Evolutionary conservation across 2,113 vertebrate species (phyloP).

Genomic region (Eurypyga helias): DNA sequence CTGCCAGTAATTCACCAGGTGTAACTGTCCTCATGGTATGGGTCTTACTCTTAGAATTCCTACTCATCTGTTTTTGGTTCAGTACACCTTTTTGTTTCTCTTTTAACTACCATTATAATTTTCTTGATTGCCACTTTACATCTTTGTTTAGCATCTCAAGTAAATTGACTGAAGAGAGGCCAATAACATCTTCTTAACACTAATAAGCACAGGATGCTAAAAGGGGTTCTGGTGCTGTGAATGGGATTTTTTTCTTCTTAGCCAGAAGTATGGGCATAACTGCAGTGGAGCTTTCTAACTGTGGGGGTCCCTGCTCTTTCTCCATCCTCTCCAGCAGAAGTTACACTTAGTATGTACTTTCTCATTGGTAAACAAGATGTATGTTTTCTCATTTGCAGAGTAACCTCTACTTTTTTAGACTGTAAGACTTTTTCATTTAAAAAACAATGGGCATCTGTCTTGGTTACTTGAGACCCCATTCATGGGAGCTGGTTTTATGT

Average conservation of each 20-base stretch:
- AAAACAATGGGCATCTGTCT: background rate
- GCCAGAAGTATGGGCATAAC: background rate
- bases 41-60: background rate
- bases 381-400: background rate
- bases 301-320: background rate
- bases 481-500: slow-evolving; percentile 13
- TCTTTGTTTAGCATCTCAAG: background rate
- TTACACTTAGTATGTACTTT: background rate
- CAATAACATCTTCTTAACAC: background rate
- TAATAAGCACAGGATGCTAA: background rate
- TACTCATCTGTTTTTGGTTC: background rate
- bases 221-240: background rate
- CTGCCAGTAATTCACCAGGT: background rate
- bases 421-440: background rate
- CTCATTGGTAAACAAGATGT: background rate
- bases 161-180: background rate
- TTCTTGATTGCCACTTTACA: background rate
- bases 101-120: background rate
- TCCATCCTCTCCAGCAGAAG: background rate
- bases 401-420: background rate
- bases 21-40: background rate
- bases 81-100: background rate
- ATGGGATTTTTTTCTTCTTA: background rate
- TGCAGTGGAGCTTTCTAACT: background rate
- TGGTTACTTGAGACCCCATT: background rate